Evolutionary conservation across 2,797 vertebrate genomes (phyloP).

Genomic region (Rhinichthys osculus): DNA sequence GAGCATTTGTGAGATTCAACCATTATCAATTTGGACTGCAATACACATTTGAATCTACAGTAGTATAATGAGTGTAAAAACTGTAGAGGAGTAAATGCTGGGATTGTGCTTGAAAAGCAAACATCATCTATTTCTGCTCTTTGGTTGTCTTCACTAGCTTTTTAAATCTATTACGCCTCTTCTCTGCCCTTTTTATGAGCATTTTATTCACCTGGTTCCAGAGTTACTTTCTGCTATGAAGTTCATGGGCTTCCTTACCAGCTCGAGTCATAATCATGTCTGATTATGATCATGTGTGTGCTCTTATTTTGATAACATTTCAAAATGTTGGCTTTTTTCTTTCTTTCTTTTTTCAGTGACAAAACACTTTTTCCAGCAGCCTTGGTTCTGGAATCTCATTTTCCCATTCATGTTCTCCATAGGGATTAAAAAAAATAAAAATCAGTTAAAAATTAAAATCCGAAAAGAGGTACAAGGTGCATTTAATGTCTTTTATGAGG

Average conservation of each 20-base stretch:
- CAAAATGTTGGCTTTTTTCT: background rate
- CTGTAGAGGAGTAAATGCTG: background rate
- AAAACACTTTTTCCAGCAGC: background rate
- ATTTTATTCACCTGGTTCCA: background rate
- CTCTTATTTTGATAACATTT: background rate
- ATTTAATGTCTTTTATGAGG: background rate
- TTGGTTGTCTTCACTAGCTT: conserved; percentile 21
- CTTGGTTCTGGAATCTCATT: background rate
- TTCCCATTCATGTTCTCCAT: background rate
- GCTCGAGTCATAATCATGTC: background rate
- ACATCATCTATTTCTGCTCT: background rate
- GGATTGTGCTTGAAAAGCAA: conserved; percentile 23
- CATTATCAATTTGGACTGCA: background rate
- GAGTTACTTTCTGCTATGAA: conserved; percentile 22
- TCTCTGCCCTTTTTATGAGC: background rate
- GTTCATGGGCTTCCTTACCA: background rate
- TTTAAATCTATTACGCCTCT: background rate
- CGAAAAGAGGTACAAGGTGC: background rate
- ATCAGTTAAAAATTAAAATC: background rate
- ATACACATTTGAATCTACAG: background rate
- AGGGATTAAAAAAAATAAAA: background rate
- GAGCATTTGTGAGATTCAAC: background rate
- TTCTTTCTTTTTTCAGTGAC: background rate
- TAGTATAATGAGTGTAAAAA: background rate
- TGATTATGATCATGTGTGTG: background rate